phyloP scores from a whole-genome alignment of 2,113 vertebrate genomes.

The Leiothrix lutea region DNA sequence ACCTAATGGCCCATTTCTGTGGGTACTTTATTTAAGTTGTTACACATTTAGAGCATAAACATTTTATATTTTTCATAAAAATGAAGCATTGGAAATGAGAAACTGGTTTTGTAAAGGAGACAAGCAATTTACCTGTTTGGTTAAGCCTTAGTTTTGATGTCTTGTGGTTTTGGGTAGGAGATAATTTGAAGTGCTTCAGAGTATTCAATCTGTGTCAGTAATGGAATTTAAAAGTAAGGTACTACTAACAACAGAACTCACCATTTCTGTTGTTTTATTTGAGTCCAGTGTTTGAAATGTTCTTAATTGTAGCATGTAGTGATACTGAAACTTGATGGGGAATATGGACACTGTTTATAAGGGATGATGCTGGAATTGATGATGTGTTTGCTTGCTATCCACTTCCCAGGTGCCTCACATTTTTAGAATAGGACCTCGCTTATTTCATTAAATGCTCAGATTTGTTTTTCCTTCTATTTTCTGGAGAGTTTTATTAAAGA shows the following conservation, averaged over 20 bases:
- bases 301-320: not conserved
- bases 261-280: not conserved
- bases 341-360: not conserved
- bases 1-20: not conserved
- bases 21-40: not conserved
- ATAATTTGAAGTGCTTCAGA: not conserved
- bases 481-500: not conserved
- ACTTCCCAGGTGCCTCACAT: not conserved
- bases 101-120: not conserved
- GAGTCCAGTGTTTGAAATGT: not conserved
- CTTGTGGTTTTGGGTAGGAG: not conserved
- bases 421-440: not conserved
- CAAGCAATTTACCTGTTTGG: not conserved
- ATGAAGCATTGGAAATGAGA: not conserved
- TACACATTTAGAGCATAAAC: not conserved
- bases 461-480: not conserved
- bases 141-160: conserved; percentile 31
- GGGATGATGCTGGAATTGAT: not conserved
- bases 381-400: not conserved
- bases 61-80: not conserved
- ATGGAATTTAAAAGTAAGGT: not conserved
- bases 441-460: not conserved
- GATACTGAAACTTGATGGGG: not conserved
- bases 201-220: not conserved
- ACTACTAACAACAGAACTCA: not conserved